Conservation (phyloP, 35 echinoderm and acorn worm species). For the Anneissia japonica region DNA sequence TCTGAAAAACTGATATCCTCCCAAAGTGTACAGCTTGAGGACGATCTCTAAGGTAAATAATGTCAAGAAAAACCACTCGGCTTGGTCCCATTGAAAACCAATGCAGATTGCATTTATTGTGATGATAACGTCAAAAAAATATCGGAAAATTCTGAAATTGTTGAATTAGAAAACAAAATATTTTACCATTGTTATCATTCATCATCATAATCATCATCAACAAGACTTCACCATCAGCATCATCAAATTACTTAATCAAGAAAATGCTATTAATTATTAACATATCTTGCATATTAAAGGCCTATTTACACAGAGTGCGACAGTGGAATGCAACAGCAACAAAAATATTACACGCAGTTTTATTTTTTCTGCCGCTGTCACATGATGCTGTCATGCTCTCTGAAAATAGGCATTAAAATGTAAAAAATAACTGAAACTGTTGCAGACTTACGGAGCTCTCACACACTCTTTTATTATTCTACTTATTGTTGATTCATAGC, state of each 20-base stretch:
- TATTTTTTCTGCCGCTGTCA: not conserved
- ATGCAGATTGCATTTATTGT: constrained; percentile 76
- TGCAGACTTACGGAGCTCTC: constrained; percentile 62
- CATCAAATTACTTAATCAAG: too few species aligned
- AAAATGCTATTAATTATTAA: not conserved
- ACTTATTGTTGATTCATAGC: constrained; percentile 64
- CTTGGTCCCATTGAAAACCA: constrained; percentile 34
- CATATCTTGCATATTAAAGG: not conserved
- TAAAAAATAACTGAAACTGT: not conserved
- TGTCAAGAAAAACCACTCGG: constrained; percentile 77
- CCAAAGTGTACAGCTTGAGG: constrained; percentile 73
- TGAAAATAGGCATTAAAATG: not conserved
- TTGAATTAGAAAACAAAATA: not conserved
- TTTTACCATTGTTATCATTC: not conserved
- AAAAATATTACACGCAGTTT: not conserved
- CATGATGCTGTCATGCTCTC: not conserved
- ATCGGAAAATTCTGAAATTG: constrained; percentile 65
- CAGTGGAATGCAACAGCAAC: not conserved
- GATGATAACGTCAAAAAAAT: constrained; percentile 70
- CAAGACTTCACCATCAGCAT: too few species aligned
- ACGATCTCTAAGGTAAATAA: constrained; percentile 79
- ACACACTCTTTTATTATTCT: constrained; percentile 41
- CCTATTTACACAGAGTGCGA: too few species aligned
- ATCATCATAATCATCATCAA: not conserved
- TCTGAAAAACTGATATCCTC: constrained; percentile 65